Evolutionary conservation across 2,113 vertebrate species (phyloP), one percentile per base, ranked within the genome.

Genomic region (Loxodonta africana): DNA sequence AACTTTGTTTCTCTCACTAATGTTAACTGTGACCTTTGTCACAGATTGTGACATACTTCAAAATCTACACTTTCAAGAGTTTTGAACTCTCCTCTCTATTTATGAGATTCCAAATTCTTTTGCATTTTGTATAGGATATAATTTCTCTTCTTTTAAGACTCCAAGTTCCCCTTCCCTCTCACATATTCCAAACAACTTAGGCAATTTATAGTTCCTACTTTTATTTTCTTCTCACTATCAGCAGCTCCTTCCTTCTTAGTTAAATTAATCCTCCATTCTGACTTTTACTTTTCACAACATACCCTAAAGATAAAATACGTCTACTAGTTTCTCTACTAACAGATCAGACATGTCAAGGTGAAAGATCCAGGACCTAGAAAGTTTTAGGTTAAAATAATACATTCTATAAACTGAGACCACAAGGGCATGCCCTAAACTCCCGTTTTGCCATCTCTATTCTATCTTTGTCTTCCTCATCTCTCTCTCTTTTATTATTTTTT

Each of bases 91-190:
- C 6, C 2, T 4, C 11, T 9, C 18, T 12, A n/a, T n/a, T 44
- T 71, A 21, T 3, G 10, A 30, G 9, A 26, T 18, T 3, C 3
- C 60, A 95, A 88, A 60, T 60, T 26, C 0, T 5, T 57, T 18
- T 60, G 76, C 11, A 57, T 12, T 60, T 57, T 6, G 4, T 30
- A 1, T 1, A 57, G 0, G 21, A 23, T 37, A 48, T 5, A 46
- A 11, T 0, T 0, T 10, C 44, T 12, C 20, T 74, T 37, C 33
- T 9, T 88, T 28, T 8, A 37, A 48, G 2, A 67, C 20, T 11
- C 0, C 9, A 0, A 2, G 1, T 30, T 23, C 33, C 37, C 26
- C 12, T 71, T 10, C 9, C 3, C 10, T 25, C 8, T 48, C 41
- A 51, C 33, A 62, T 37, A 44, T 21, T 10, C 8, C 33, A 26